Percentiles rank a stretch among this genome's conserved stretches.
Evolutionary conservation across 2,113 vertebrate species (phyloP).

Genomic region (human (Homo sapiens)): GRCh38 chr18:3703501-3704000

Average conservation of each 20-base stretch:
- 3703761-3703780: rapidly evolving
- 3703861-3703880: not conserved
- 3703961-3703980: not conserved
- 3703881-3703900: rapidly evolving
- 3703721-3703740: not conserved
- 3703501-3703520: not conserved
- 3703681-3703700: not conserved
- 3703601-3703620: not conserved
- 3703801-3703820: not conserved
- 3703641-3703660: not conserved
- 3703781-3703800: rapidly evolving
- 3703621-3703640: not conserved
- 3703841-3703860: rapidly evolving
- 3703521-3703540: not conserved
- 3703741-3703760: not conserved
- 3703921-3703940: not conserved
- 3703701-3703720: no score
- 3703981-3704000: not conserved
- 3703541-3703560: not conserved
- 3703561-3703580: not conserved
- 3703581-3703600: not conserved
- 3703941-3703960: not conserved
- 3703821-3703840: constrained; percentile 35
- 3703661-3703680: not conserved
- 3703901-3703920: not conserved